These are phyloP conservation scores for Phrixothrix hirtus DNA, from an alignment of 2,888 invertebrate species.

Conservation along the genomic window DNA sequence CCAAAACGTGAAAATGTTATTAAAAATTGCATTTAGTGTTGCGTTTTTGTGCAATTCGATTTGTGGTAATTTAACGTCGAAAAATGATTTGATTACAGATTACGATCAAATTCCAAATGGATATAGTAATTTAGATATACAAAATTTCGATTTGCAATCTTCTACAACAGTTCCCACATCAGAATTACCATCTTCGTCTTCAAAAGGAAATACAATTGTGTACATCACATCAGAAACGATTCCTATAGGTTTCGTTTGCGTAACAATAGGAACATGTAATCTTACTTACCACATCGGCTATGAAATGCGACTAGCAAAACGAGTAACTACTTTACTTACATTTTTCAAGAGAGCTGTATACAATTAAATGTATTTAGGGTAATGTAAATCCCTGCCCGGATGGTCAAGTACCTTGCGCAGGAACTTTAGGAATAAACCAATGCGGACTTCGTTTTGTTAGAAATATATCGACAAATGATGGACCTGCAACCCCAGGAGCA, in stretches of 20 bases:
- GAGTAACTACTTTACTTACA: constrained; percentile 31
- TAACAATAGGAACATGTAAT: constrained; percentile 43
- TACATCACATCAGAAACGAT: not conserved
- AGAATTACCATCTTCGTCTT: not conserved
- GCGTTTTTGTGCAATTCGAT: not conserved
- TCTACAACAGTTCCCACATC: not conserved
- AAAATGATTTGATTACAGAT: not conserved
- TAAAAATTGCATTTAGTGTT: not conserved
- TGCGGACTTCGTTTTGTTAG: constrained; percentile 59
- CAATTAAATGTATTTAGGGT: constrained; percentile 8
- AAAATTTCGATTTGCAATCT: not conserved
- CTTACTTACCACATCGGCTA: constrained; percentile 35
- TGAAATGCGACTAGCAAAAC: constrained; percentile 46
- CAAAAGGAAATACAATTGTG: not conserved
- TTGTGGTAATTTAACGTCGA: not conserved
- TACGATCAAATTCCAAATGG: not conserved
- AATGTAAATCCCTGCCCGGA: constrained; percentile 38
- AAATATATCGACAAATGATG: constrained; percentile 52
- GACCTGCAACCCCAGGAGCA: constrained; percentile 68
- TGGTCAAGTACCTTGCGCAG: constrained; percentile 44
- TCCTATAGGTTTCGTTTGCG: constrained; percentile 39
- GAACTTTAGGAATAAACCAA: constrained; percentile 33
- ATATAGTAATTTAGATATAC: not conserved
- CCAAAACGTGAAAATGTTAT: not conserved
- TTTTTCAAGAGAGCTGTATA: too few relatives aligned